Evolutionary conservation across 2,797 vertebrate genomes (phyloP), one percentile per base, ranked within the genome.

Genomic region (Tauraco hartlaubi): DNA sequence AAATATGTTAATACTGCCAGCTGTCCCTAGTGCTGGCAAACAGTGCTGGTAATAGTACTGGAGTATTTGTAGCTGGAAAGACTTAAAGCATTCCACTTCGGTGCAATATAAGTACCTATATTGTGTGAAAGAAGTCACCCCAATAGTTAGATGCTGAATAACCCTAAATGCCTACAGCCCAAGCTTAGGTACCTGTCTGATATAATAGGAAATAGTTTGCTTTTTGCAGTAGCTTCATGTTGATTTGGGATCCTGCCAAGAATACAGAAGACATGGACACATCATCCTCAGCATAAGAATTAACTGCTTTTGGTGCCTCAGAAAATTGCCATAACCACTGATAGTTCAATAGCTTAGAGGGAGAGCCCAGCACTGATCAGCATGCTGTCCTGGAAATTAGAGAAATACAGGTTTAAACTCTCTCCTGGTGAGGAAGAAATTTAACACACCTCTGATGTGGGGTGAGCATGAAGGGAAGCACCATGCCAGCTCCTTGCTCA

Each of bases 81-180:
- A 14, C 33, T 52, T 76, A 61, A 81, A 63, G 7, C 1, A n/a
- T 71, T 94, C 73, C 9, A 26, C 13, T 83, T 74, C 43, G 1
- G 1, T 67, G 5, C 3, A 78, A 15, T 52, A 72, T 44, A 92
- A 46, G 23, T 48, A 66, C 20, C 26, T 49, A 16, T 16, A 63
- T 8, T 22, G 5, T 64, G 15, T 43, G 43, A 14, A 58, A 61
- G 31, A 35, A 11, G 17, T 19, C 6, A 29, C 9, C 0, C 0
- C 33, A 68, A 33, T 7, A 49, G 22, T 18, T 52, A 63, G 51
- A 43, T 26, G 11, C 1, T 72, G 29, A 85, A 46, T 31, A 91
- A 35, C 11, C 21, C 33, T 39, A 61, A 46, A 69, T 49, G 20
- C 7, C 33, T 58, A 9, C 13, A 85, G 16, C 8, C n/a, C 23